Conservation (phyloP, 2,888 invertebrate species). For the Pandemis heparana region DNA sequence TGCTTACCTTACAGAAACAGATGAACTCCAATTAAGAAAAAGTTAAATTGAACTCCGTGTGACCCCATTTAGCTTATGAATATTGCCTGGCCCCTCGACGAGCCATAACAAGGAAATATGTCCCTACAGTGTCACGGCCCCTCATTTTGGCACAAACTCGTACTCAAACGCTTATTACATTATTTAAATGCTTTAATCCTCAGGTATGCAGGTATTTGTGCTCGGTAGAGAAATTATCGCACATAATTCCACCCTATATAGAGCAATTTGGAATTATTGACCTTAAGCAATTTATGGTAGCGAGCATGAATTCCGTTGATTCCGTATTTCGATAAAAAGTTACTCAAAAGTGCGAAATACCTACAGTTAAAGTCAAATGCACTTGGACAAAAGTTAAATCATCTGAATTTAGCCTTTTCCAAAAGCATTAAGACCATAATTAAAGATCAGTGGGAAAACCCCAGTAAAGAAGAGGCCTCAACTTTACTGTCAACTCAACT, state of each 20-base stretch:
- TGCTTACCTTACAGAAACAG: not conserved
- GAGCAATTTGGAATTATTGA: not conserved
- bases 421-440: too few relatives aligned
- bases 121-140: conserved; percentile 25
- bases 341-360: not conserved
- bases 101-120: conserved; percentile 35
- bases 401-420: too few relatives aligned
- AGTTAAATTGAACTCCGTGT: conserved; percentile 7
- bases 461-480: too few relatives aligned
- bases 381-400: too few relatives aligned
- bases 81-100: conserved; percentile 6
- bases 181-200: not conserved
- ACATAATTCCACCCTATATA: not conserved
- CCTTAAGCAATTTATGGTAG: not conserved
- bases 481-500: too few relatives aligned
- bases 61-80: conserved; percentile 11
- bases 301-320: not conserved
- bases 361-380: too few relatives aligned
- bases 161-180: not conserved
- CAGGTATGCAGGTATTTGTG: too few relatives aligned
- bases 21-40: not conserved
- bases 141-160: conserved; percentile 24
- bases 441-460: too few relatives aligned
- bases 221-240: not conserved
- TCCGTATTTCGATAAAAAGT: not conserved